Evolutionary conservation across 2,888 invertebrate species (phyloP), one percentile per base, ranked within the genome.

Genomic region (Chaetogeoica ovagalla): DNA sequence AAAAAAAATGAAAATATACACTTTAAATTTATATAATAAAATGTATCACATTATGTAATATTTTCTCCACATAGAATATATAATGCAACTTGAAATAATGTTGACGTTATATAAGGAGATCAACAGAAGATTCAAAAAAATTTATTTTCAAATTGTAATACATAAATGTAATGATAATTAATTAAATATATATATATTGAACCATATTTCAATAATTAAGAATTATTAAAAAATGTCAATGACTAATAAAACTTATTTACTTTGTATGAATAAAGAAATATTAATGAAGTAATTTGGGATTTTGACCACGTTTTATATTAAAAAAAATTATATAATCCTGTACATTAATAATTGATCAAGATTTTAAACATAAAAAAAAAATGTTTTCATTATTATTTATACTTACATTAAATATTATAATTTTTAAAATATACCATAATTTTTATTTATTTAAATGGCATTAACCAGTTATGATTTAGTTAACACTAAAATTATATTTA

Each of bases 371-470:
- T 23, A 52, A 17, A 17, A 55, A 55, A 55, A 55, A 19, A 48
- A 4, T 48, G 15, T 57, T 69, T 3, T 23, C 9, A 43, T 43
- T 43, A 43, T 72, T 60, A 39, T 73, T 37, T 37, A 63, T 6
- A 37, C 7, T 5, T 30, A 60, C 6, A 57, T n/a, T 21, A 65
- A 55, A 65, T n/a, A 65, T 21, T 37, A 21, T 48, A 43, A 15
- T 23, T 75, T 57, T 43, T 23, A 66, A 66, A 75, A 75, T 57
- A 21, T 23, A 55, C 6, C 57, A 23, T 43, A 71, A 75, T 21
- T 0, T n/a, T 37, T 30, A 52, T 5, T 55, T 23, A 63, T 21
- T 39, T 71, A 57, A 57, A 57, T 63, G n/a, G 30, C 13, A 52
- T 63, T 63, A 48, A 72, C 43, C 23, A 63, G 63, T 63, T n/a